phyloP scores from a whole-genome alignment of 35 echinoderm and acorn worm genomes.

The Ophioderma brevispina region DNA sequence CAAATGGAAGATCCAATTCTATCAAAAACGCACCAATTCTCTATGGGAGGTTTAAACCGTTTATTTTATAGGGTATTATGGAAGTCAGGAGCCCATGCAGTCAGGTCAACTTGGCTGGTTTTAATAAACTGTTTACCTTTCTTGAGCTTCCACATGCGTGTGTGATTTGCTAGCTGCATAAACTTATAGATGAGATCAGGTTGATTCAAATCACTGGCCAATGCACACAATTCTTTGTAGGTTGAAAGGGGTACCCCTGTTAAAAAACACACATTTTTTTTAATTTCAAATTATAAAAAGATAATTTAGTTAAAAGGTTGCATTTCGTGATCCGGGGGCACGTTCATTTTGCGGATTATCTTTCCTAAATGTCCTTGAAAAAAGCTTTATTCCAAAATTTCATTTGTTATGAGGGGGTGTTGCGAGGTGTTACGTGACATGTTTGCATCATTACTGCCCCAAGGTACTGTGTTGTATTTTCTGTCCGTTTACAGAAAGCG shows the following conservation, averaged over 20 bases:
- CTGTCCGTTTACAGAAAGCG: no score
- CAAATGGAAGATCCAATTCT: not conserved
- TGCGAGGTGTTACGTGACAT: no score
- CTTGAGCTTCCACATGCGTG: slow-evolving; percentile 97
- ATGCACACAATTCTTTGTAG: slow-evolving; percentile 91
- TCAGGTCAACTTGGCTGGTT: not conserved
- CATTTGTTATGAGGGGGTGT: no score
- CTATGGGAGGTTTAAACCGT: not conserved
- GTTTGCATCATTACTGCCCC: no score
- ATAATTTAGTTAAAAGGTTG: no score
- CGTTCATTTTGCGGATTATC: no score
- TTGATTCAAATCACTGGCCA: slow-evolving; percentile 97
- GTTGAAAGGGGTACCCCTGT: slow-evolving; percentile 89
- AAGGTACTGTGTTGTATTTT: no score
- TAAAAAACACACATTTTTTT: not conserved
- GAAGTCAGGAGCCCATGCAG: not conserved
- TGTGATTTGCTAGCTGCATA: slow-evolving; percentile 96
- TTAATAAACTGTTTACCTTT: slow-evolving; percentile 58
- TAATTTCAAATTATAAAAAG: not conserved
- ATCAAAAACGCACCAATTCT: no score
- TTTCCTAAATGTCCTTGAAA: no score
- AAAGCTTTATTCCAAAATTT: no score
- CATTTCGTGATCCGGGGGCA: no score
- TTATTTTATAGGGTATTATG: not conserved
- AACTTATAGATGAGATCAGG: slow-evolving; percentile 99